Base-by-base conservation (phyloP, 2,888 invertebrate species). In the Alentia gelatinosa region DNA sequence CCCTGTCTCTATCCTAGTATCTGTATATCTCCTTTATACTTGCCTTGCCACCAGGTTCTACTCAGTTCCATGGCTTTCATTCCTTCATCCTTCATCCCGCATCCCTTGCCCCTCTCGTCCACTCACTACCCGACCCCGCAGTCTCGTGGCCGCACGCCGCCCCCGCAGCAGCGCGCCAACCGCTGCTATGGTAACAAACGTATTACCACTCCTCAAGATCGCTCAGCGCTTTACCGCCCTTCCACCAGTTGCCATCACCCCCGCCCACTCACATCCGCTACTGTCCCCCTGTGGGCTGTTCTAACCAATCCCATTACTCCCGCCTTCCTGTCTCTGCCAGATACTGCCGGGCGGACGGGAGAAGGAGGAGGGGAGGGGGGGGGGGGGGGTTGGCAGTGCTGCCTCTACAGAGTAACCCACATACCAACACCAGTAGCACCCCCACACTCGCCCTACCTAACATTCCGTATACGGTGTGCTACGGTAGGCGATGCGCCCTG, bases 281-380 rank as follows among this genome's bases (percentile, higher is more conserved):
- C 68, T 68, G 30, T 15, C 68, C 68, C 68, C 68, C 30, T n/a
- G n/a, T 12, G 79, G 79, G 79, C 79, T 79, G 79, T 79, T 79
- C 79, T 79, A 79, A 79, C 79, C 79, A 79, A 39, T 37, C 79
- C 39, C 79, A 79, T 79, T 79, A 79, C 79, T n/a, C 74, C 79
- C 79, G 19, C 79, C 79, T 37, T 37, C 79, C 79, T 79, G 79
- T 39, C 79, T 4, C 15, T 39, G 15, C 19, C 39, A 37, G 79
- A 79, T 79, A 79, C 37, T 12, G n/a, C 39, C 1, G 37, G 39
- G 35, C 5, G 79, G 79, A 4, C n/a, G 79, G n/a, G 74, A 15
- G 30, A 33, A 26, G 74, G 74, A 15, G 5, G 5, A 26, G 26
- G 74, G 56, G 74, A 12, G 12, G 74, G 26, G 30, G 33, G 15